Evolutionary conservation across 2,888 invertebrate species (phyloP).

Genomic region (Pachycephus smyrnensis): DNA sequence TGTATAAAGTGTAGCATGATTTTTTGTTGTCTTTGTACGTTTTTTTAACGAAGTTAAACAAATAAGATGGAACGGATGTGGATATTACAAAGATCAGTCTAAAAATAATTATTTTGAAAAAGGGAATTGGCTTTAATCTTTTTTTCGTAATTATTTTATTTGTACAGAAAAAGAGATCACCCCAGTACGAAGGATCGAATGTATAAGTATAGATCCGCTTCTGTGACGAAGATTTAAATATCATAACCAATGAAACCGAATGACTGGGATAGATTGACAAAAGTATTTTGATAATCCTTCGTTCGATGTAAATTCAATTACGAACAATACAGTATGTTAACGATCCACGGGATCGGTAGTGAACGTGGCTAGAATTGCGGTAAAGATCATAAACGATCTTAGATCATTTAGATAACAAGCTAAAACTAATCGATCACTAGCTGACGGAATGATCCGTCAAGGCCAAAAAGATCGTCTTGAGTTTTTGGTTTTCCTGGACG

Average conservation of each 20-base stretch:
- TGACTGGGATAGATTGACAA: neutral
- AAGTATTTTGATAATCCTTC: neutral
- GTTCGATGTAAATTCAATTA: neutral
- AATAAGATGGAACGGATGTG: neutral
- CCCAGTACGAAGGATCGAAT: neutral
- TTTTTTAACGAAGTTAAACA: neutral
- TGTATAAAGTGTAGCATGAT: neutral
- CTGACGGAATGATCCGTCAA: constrained; percentile 90
- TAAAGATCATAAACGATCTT: neutral
- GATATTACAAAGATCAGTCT: neutral
- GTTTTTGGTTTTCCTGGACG: constrained; percentile 89
- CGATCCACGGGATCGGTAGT: neutral
- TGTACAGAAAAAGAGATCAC: neutral
- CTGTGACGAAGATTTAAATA: neutral
- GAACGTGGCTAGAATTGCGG: neutral
- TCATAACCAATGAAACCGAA: neutral
- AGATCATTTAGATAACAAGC: neutral
- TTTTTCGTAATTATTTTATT: neutral
- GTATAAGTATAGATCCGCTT: neutral
- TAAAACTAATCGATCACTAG: constrained; percentile 79
- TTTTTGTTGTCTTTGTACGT: neutral
- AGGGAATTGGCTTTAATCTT: neutral
- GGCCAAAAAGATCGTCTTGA: constrained; percentile 87
- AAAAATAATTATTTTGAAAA: neutral
- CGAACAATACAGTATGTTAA: neutral